A percentile compares a stretch with the other conserved stretches of the same genome.
phyloP scores from a whole-genome alignment of 2,113 vertebrate genomes.

The Glaucomys volans region DNA sequence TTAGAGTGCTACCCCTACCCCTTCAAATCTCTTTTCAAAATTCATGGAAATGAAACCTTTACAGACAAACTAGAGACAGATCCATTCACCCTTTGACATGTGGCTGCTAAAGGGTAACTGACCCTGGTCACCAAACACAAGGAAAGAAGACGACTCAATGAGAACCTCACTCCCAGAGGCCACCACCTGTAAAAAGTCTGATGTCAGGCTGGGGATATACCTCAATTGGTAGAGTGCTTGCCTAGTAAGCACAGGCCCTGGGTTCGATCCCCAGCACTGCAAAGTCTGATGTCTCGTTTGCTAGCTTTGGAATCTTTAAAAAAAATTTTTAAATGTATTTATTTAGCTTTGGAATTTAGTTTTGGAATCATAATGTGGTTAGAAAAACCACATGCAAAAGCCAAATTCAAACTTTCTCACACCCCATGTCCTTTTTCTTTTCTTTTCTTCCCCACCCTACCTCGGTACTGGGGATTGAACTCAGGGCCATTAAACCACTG shows the following conservation, averaged over 20 bases:
- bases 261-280: too few relatives aligned
- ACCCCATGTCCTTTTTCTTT: background rate
- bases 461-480: too few relatives aligned
- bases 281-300: background rate
- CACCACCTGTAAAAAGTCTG: background rate
- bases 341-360: background rate
- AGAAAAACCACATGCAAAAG: background rate
- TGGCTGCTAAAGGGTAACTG: background rate
- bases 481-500: too few relatives aligned
- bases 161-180: background rate
- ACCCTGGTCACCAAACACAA: background rate
- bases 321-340: too few relatives aligned
- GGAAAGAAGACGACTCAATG: background rate
- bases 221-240: too few relatives aligned
- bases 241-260: too few relatives aligned
- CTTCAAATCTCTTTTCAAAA: constrained; percentile 52
- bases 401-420: constrained; percentile 27
- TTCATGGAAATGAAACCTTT: background rate
- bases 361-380: too few relatives aligned
- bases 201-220: too few relatives aligned
- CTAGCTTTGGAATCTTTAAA: background rate
- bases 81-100: background rate
- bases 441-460: too few relatives aligned
- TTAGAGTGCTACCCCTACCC: background rate
- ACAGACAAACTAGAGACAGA: background rate